These are phyloP conservation scores for Astreopora myriophthalma DNA, from an alignment of 64 coral and sea anemone genomes.

Conservation along the genomic window DNA sequence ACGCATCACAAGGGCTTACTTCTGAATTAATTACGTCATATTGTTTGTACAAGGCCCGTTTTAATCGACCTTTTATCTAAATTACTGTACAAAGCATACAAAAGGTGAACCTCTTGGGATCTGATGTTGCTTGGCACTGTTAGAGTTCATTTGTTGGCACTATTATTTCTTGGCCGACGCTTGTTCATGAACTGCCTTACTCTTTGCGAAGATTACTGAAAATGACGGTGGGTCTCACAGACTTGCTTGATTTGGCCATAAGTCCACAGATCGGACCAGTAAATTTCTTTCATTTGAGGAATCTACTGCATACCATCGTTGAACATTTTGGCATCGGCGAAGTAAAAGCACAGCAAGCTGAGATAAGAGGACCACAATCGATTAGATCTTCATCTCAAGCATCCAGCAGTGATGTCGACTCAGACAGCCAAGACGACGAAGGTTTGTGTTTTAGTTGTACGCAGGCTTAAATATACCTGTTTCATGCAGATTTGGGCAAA, in stretches of 20 bases:
- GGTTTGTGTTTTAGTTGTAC: constrained; percentile 49
- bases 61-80: background rate
- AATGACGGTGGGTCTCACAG: constrained; percentile 84
- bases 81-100: constrained; percentile 26
- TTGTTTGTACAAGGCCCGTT: constrained; percentile 4
- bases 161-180: background rate
- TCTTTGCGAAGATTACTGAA: background rate
- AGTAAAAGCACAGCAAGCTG: constrained; percentile 83
- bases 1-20: constrained; percentile 9
- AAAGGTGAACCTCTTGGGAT: background rate
- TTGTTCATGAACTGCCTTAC: background rate
- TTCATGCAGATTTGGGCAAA: too few species aligned
- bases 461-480: too few species aligned
- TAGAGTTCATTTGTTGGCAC: constrained; percentile 19
- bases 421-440: constrained; percentile 63
- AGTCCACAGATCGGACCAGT: constrained; percentile 94
- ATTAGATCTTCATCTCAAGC: constrained; percentile 68
- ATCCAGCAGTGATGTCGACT: constrained; percentile 37
- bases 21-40: constrained; percentile 27
- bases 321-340: constrained; percentile 89
- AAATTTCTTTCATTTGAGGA: constrained; percentile 94
- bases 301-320: constrained; percentile 81
- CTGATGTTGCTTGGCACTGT: constrained; percentile 34
- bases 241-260: constrained; percentile 86
- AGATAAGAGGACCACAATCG: constrained; percentile 54